These are phyloP conservation scores for Cervus canadensis DNA, from an alignment of 2,113 vertebrate genomes.

Conservation along the genomic window DNA sequence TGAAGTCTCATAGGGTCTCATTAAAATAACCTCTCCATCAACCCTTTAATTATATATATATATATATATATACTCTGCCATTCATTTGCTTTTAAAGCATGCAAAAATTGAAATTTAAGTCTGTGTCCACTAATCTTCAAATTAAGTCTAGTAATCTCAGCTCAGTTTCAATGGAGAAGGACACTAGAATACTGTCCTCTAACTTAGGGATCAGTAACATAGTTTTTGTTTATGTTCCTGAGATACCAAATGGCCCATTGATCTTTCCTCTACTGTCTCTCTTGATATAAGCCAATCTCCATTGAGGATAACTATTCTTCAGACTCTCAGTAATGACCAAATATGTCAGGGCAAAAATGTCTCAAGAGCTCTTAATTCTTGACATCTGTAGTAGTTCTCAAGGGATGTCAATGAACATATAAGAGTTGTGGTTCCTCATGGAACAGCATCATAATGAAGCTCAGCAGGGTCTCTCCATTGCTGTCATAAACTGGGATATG, in stretches of 20 bases:
- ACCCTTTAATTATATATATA: background rate
- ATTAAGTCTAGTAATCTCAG: background rate
- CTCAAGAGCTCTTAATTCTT: background rate
- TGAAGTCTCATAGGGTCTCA: background rate
- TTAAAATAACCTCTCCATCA: background rate
- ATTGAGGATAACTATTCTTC: background rate
- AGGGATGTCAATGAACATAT: background rate
- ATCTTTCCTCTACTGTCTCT: background rate
- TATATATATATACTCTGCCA: background rate
- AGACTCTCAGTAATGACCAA: background rate
- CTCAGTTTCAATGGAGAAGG: background rate
- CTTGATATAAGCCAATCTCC: background rate
- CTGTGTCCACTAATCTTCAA: background rate
- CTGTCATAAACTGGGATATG: background rate
- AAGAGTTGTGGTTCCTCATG: background rate
- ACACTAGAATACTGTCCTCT: background rate
- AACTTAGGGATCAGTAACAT: background rate
- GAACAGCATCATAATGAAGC: background rate
- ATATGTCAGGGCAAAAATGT: background rate
- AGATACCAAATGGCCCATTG: background rate
- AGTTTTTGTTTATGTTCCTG: background rate
- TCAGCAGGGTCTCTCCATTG: background rate
- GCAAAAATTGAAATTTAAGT: background rate
- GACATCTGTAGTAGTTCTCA: background rate
- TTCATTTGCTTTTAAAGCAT: background rate